phyloP scores from a whole-genome alignment of 2,113 vertebrate species.

The Turdus rufiventris region DNA sequence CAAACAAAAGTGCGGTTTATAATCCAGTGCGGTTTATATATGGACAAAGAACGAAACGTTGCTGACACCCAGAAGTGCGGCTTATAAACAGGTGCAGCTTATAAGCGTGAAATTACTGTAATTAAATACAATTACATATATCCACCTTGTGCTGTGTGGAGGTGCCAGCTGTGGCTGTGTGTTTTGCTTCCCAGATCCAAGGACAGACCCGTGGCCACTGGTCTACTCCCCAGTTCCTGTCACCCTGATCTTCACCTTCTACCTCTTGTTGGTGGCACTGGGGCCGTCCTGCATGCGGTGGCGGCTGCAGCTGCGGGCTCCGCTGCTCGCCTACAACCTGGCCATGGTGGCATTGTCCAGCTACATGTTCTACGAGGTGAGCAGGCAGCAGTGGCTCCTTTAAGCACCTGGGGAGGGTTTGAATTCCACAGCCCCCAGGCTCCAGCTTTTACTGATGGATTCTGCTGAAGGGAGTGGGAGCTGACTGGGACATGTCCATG shows the following conservation, averaged over 20 bases:
- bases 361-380: slow-evolving; percentile 78
- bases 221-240: slow-evolving; percentile 69
- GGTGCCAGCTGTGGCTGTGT: background rate
- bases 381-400: background rate
- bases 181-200: slow-evolving; percentile 66
- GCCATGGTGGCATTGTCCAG: slow-evolving; percentile 67
- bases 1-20: too few species aligned
- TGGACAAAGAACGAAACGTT: too few species aligned
- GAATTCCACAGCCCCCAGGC: background rate
- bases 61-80: too few species aligned
- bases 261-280: slow-evolving; percentile 58
- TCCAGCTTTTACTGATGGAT: background rate
- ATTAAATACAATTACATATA: background rate
- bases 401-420: background rate
- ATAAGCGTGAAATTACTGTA: too few species aligned
- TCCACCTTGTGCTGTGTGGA: fast-evolving
- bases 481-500: background rate
- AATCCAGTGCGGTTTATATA: too few species aligned
- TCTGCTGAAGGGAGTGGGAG: background rate
- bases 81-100: too few species aligned
- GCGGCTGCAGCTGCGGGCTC: slow-evolving; percentile 50
- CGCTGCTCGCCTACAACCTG: slow-evolving; percentile 70
- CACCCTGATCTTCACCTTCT: slow-evolving; percentile 57
- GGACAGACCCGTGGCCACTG: slow-evolving; percentile 72
- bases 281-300: slow-evolving; percentile 64